These are phyloP conservation scores for Venturia canescens DNA, from an alignment of 1,140 invertebrate species.

Conservation along the genomic window DNA sequence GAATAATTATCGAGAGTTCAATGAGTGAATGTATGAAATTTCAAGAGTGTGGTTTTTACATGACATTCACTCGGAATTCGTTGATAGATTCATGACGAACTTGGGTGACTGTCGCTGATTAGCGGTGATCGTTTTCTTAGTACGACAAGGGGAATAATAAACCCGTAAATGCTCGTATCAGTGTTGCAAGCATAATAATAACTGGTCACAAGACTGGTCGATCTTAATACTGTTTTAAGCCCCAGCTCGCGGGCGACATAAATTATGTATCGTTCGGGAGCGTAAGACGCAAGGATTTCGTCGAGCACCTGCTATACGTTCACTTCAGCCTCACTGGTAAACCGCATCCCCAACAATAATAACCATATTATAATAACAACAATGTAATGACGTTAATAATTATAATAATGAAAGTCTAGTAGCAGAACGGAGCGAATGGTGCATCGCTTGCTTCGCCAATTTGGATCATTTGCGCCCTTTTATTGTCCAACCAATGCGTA, in stretches of 20 bases:
- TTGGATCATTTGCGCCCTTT: neutral
- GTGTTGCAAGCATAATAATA: constrained; percentile 59
- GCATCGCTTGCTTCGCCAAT: neutral
- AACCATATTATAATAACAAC: neutral
- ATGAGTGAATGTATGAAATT: no score
- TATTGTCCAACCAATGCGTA: neutral
- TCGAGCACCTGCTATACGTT: constrained; percentile 76
- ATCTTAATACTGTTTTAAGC: constrained; percentile 78
- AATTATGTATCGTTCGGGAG: constrained; percentile 77
- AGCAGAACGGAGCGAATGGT: neutral
- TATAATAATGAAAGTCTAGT: neutral
- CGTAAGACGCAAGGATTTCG: constrained; percentile 76
- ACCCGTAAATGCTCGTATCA: constrained; percentile 42
- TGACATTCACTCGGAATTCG: no score
- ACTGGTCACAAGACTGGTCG: constrained; percentile 70
- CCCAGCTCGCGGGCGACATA: constrained; percentile 72
- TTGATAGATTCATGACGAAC: no score
- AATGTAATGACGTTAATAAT: neutral
- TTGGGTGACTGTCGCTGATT: neutral
- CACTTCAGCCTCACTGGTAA: constrained; percentile 30
- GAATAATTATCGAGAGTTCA: no score
- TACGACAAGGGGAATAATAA: no score
- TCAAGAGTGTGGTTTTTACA: no score
- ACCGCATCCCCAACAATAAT: constrained; percentile 18
- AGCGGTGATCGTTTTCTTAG: neutral